Base-by-base conservation (phyloP, 2,888 invertebrate species). In the Dryadula phaetusa region DNA sequence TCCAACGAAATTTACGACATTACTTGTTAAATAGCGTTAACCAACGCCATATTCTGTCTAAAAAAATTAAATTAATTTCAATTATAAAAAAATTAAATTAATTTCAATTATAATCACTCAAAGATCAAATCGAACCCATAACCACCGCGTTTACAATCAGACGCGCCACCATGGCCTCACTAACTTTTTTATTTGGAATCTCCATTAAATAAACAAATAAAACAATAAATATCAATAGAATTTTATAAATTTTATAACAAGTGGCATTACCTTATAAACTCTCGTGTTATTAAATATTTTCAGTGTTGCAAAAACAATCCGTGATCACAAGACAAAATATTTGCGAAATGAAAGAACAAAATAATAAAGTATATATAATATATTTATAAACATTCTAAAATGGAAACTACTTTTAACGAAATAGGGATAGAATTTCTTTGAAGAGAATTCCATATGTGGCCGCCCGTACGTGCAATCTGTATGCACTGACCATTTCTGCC, bases 401-500 rank as follows among this genome's bases (percentile, higher is more conserved):
- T 42, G n/a, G n/a, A n/a, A n/a, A n/a, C n/a, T 16, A 28, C 25
- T 37, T 40, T 10, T 3, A 18, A 47, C 8, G 28, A 3, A 2
- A 6, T 58, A 64, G 28, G 40, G 25, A 18, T 58, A 10, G 40
- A 5, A 28, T 20, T 64, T 20, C 25, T 47, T 28, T 58, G 49
- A 12, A 40, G 5, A 22, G n/a, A 25, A n/a, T 40, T 40, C 8
- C 8, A 28, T 7, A 28, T 14, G n/a, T 58, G 22, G 47, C 20
- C 20, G 16, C 16, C 37, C 58, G 46, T 53, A 47, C 46, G 58
- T 56, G 60, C 60, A 70, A 66, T 70, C 54, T 66, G 68, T 70
- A 66, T 63, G 63, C 63, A 66, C 28, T 60, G 70, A 61, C 66
- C 70, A 61, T 62, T 60, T 14, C 10, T 18, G 60, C 37, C 72